Evolutionary conservation across 2,888 invertebrate species (phyloP), one percentile per base, ranked within the genome.

Genomic region (Chloroclysta siterata): DNA sequence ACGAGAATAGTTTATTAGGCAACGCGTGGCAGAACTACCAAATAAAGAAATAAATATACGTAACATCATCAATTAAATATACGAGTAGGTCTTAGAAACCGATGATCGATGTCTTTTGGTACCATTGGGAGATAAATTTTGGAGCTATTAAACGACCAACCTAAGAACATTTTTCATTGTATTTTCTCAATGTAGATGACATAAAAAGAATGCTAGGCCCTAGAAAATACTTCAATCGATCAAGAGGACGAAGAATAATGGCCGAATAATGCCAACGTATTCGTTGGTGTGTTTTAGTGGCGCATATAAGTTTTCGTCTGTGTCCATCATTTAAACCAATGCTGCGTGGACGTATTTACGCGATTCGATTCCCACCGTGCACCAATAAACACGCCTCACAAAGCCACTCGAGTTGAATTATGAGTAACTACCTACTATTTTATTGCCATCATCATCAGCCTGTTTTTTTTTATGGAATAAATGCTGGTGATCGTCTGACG

Each of bases 41-140:
- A 1, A 11, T 15, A 14, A 55, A 36, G 48, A 50, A 46, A 36
- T 48, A 39, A 54, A n/a, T n/a, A 22, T 22, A 22, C 22, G 22
- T 22, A 22, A 2, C 46, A 15, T 55, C 63, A 63, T 65, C 55
- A 57, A 68, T 60, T 55, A 58, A 63, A 57, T 47, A 46, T 58
- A n/a, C n/a, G n/a, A n/a, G n/a, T n/a, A 53, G 44, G 46, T 64
- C 51, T 53, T 46, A 61, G 39, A 58, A 28, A 13, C 58, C 36
- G 44, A 60, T 69, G 66, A 69, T 66, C 46, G 69, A 66, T 66
- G 53, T 41, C 48, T 63, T 59, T 59, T 51, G 60, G 53, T 22
- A 33, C 41, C 53, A 58, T 29, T 47, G 17, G 36, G 54, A 58
- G 48, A 68, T 54, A 62, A 62, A 57, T 57, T 48, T 47, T 41